Percentiles rank a stretch among this genome's conserved stretches.
These are phyloP conservation scores for Drosophila prosaltans DNA, from an alignment of 1,140 invertebrate species.

Conservation along the genomic window DNA sequence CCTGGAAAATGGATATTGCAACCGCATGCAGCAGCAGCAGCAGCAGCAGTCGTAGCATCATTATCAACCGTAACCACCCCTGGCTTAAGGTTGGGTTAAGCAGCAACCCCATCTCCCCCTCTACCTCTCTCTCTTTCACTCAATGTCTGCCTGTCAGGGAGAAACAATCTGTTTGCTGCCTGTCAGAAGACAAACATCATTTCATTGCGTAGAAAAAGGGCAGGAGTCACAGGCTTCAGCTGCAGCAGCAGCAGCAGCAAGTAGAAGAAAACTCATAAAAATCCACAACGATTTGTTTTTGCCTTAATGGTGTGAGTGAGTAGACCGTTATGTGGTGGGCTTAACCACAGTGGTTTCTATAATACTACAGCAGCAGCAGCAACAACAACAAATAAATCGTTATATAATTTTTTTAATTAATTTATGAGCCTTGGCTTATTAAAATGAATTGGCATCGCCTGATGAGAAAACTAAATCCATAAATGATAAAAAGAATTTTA, in stretches of 20 bases:
- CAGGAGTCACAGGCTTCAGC: not conserved
- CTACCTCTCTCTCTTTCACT: not conserved
- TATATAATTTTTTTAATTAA: constrained; percentile 2
- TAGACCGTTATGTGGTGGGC: constrained; percentile 58
- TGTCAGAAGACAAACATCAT: constrained; percentile 69
- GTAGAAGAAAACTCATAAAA: constrained; percentile 74
- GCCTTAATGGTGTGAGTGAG: constrained; percentile 16
- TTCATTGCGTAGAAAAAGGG: constrained; percentile 1
- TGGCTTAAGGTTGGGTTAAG: constrained; percentile 31
- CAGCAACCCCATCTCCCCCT: constrained; percentile 43
- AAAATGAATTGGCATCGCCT: not conserved
- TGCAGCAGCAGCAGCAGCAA: too few species aligned
- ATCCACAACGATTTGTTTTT: constrained; percentile 76
- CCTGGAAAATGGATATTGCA: constrained; percentile 31
- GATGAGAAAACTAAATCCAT: not conserved
- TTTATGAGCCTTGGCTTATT: constrained; percentile 3
- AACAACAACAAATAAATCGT: not conserved
- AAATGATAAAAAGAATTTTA: not conserved
- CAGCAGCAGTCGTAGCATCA: not conserved
- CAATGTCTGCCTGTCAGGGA: constrained; percentile 24
- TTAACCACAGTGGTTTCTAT: constrained; percentile 13
- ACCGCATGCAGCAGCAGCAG: constrained; percentile 19
- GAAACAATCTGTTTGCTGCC: constrained; percentile 79
- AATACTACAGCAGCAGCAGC: not conserved
- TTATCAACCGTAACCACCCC: constrained; percentile 2